Conservation (phyloP, 2,797 vertebrate species). For the Poeciliopsis paucimaculata region DNA sequence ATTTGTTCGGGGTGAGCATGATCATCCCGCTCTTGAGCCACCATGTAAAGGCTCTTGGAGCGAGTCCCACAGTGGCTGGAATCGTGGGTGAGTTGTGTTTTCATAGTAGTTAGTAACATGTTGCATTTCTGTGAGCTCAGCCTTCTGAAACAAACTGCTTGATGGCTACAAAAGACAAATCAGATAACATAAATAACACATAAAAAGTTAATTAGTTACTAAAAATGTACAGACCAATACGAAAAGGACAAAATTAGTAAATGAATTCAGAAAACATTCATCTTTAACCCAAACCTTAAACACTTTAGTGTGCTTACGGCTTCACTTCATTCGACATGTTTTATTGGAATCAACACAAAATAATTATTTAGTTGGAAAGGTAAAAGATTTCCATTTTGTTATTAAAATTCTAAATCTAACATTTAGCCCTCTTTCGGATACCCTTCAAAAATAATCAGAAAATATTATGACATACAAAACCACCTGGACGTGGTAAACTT, state of each 20-base stretch:
- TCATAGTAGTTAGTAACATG: not conserved
- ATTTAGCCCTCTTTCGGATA: not conserved
- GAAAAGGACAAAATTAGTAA: not conserved
- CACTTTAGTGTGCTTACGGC: not conserved
- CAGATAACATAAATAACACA: not conserved
- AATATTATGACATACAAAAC: not conserved
- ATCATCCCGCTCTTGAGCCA: constrained; percentile 93
- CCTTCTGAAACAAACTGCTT: not conserved
- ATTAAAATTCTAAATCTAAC: not conserved
- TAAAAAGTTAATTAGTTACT: not conserved
- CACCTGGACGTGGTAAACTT: not conserved
- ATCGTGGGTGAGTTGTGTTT: constrained; percentile 86
- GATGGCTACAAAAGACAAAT: not conserved
- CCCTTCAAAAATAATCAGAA: not conserved
- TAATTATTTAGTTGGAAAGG: not conserved
- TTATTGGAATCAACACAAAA: not conserved
- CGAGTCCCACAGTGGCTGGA: constrained; percentile 90
- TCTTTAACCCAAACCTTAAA: not conserved
- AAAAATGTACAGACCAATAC: not conserved
- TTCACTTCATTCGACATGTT: not conserved
- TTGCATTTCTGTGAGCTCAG: not conserved
- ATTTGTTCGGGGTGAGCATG: constrained; percentile 97
- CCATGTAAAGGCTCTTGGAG: constrained; percentile 93
- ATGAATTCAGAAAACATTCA: not conserved
- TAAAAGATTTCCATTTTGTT: not conserved